A percentile compares a stretch with the other conserved stretches of the same genome.
These are phyloP conservation scores for Catagonus wagneri DNA, from an alignment of 2,113 vertebrate genomes.

Conservation along the genomic window DNA sequence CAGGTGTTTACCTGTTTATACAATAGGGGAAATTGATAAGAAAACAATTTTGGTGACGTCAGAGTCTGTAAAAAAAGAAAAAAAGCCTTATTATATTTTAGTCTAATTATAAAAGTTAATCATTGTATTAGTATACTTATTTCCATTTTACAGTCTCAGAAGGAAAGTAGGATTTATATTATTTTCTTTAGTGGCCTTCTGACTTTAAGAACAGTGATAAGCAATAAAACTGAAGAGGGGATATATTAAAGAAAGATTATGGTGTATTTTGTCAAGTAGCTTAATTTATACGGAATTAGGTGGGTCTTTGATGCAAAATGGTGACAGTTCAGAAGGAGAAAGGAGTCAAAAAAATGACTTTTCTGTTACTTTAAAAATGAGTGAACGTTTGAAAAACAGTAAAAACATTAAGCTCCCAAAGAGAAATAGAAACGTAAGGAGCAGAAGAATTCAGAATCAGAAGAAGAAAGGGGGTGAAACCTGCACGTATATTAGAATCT, in stretches of 20 bases:
- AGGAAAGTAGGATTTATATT: neutral
- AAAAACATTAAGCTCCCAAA: neutral
- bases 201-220: constrained; percentile 27
- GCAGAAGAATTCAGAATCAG: neutral
- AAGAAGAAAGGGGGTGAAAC: neutral
- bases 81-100: neutral
- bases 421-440: constrained; percentile 16
- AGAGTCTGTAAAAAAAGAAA: neutral
- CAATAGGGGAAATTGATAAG: neutral
- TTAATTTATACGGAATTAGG: neutral
- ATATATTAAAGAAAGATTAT: neutral
- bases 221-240: neutral
- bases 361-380: constrained; percentile 16
- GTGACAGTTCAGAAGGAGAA: neutral
- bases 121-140: neutral
- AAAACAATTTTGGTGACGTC: constrained; percentile 9
- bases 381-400: constrained; percentile 35
- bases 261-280: neutral
- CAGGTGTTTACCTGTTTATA: neutral
- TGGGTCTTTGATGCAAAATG: neutral
- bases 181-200: neutral
- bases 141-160: neutral
- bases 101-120: neutral
- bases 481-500: neutral
- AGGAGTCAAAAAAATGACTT: neutral